Base-by-base conservation (phyloP, 2,797 vertebrate genomes). In the Thripadectes ignobilis region DNA sequence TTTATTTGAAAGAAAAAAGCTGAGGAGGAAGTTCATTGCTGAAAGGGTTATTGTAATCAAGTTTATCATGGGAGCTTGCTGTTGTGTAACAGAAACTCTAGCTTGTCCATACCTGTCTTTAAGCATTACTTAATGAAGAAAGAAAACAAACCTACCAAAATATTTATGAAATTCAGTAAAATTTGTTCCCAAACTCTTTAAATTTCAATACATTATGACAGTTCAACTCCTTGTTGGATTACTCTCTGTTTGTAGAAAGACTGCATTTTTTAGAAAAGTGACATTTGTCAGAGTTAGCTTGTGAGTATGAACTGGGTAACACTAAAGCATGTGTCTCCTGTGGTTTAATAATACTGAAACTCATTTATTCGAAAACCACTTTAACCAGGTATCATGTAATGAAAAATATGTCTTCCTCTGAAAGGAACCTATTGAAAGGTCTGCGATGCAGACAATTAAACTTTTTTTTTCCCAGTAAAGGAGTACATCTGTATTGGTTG, bases 71-170 rank as follows among this genome's bases (percentile, higher is more conserved):
- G 94, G 97, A 97, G 97, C 96, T 97, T 97, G 95, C 97, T 96
- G 88, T 98, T 98, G 98, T 97, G 98, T 97, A 98, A 98, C 98
- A 98, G 98, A 98, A 98, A 98, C 98, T 98, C 97, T 85, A 96
- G 97, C 98, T 97, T 98, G 98, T 96, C 97, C 96, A 93, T 98
- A 97, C 98, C 97, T 98, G 98, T 97, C 98, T 95, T 52, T 43
- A 96, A 96, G 91, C 92, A 96, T 98, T 98, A 98, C 98, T 97
- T 98, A 98, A 98, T 80, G 90, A 94, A 97, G 91, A 93, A 97
- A 95, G 96, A 98, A 97, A 98, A 97, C 95, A 98, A 97, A 96
- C 95, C 88, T 95, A 80, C 77, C 55, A 76, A 93, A 97, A 97
- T 96, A 98, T 98, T 97, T 97, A 93, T 97, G 96, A 98, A 96